Conservation (phyloP, 2,113 vertebrate genomes). For the Esox niger region DNA sequence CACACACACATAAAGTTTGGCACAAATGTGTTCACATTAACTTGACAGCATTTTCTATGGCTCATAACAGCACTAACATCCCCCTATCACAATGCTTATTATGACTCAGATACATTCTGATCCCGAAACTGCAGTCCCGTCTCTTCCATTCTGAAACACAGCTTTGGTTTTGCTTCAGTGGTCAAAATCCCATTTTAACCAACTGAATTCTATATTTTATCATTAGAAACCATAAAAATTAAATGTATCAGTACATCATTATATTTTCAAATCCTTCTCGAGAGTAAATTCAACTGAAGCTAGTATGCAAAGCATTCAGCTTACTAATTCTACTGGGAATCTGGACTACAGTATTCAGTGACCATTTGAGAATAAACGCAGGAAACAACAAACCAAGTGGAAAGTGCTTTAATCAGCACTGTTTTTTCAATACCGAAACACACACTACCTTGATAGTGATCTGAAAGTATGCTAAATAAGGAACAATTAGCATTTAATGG, state of each 20-base stretch:
- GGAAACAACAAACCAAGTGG: conserved; percentile 57
- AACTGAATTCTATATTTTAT: neutral
- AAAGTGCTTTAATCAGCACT: conserved; percentile 59
- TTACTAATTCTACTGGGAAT: conserved; percentile 7
- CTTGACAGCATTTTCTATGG: neutral
- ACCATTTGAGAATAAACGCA: conserved; percentile 33
- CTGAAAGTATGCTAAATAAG: conserved; percentile 59
- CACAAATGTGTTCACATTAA: neutral
- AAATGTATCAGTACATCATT: neutral
- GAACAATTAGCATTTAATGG: conserved; percentile 71
- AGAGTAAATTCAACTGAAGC: neutral
- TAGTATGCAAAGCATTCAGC: neutral
- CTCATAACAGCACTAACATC: neutral
- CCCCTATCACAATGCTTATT: neutral
- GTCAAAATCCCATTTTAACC: neutral
- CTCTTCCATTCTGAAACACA: neutral
- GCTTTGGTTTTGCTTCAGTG: neutral
- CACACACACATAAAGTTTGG: neutral
- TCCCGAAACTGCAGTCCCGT: neutral
- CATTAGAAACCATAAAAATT: neutral
- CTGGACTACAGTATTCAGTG: conserved; percentile 23
- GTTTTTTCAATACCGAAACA: conserved; percentile 19
- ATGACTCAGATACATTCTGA: neutral
- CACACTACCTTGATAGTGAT: conserved; percentile 53
- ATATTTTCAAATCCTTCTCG: neutral